phyloP scores from a whole-genome alignment of 2,888 invertebrate species.

The Amphipoea oculea region DNA sequence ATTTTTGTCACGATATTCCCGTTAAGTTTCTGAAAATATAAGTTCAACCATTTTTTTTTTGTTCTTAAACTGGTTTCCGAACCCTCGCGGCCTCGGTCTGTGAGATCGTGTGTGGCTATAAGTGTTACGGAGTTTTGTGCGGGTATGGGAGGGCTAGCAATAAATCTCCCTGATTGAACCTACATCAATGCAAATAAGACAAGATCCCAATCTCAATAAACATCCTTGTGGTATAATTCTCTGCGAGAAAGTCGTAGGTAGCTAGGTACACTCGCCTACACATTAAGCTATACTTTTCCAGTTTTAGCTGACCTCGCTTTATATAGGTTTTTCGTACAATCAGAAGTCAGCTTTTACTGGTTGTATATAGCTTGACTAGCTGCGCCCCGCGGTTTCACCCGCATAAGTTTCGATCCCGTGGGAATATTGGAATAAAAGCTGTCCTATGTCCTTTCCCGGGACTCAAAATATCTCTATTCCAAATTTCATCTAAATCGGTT shows the following conservation, averaged over 20 bases:
- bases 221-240: not conserved
- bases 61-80: not conserved
- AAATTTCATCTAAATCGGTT: too few relatives aligned
- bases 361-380: not conserved
- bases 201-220: constrained; percentile 19
- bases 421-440: too few relatives aligned
- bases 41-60: too few relatives aligned
- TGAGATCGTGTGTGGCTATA: not conserved
- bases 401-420: too few relatives aligned
- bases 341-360: not conserved
- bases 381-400: too few relatives aligned
- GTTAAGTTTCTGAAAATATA: too few relatives aligned
- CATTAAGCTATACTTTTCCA: not conserved
- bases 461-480: too few relatives aligned
- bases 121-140: not conserved
- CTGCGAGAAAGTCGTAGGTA: not conserved
- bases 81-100: not conserved
- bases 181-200: constrained; percentile 7
- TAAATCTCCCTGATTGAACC: not conserved
- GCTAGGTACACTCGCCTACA: not conserved
- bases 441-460: too few relatives aligned
- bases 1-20: too few relatives aligned
- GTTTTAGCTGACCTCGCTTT: not conserved
- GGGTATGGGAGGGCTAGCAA: not conserved
- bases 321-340: not conserved